phyloP scores from a whole-genome alignment of 2,888 invertebrate genomes.

The Luffia ferchaultella region DNA sequence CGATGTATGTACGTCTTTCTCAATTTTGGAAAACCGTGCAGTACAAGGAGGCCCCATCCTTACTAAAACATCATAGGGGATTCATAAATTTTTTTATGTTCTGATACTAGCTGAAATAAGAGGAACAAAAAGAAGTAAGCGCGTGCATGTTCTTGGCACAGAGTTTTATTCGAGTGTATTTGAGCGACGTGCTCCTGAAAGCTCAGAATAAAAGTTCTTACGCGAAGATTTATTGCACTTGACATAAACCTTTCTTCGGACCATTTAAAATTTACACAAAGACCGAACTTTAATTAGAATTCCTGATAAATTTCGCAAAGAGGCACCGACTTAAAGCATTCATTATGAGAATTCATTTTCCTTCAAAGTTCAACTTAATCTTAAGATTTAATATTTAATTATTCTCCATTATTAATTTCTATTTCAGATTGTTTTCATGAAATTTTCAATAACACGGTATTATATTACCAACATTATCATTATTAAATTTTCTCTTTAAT shows the following conservation, averaged over 20 bases:
- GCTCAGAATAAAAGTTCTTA: constrained; percentile 5
- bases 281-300: constrained; percentile 28
- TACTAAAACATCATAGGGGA: too few relatives aligned
- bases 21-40: too few relatives aligned
- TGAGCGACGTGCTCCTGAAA: constrained; percentile 9
- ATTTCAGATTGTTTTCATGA: neutral
- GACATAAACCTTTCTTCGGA: constrained; percentile 9
- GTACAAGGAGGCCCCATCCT: too few relatives aligned
- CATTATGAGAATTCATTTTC: neutral
- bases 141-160: too few relatives aligned
- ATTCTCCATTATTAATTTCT: constrained; percentile 3
- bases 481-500: too few relatives aligned
- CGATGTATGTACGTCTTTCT: too few relatives aligned
- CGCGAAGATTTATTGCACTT: constrained; percentile 22
- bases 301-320: constrained; percentile 16
- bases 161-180: constrained; percentile 7
- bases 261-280: constrained; percentile 30
- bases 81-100: too few relatives aligned
- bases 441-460: neutral
- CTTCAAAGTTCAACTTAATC: constrained; percentile 8
- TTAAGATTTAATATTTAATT: constrained; percentile 19
- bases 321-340: constrained; percentile 16
- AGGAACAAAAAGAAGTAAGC: too few relatives aligned
- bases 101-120: too few relatives aligned
- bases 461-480: neutral